These are phyloP conservation scores for Ceraclea dissimilis DNA, from an alignment of 2,888 invertebrate genomes.

Conservation along the genomic window DNA sequence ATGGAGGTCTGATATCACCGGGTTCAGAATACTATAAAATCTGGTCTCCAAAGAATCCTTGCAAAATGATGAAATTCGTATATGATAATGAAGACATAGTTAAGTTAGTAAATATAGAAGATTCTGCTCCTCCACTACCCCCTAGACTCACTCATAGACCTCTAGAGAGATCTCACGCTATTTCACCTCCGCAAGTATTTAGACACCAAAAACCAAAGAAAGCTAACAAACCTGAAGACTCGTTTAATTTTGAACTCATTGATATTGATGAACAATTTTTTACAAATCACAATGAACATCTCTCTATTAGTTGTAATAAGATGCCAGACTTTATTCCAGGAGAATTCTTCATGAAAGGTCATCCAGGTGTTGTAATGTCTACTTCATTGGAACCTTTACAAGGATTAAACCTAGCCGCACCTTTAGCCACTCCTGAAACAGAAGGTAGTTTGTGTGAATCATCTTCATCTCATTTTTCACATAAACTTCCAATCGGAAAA, in stretches of 20 bases:
- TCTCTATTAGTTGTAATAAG: constrained; percentile 40
- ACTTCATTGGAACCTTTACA: constrained; percentile 40
- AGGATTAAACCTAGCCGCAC: constrained; percentile 34
- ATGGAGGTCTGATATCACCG: constrained; percentile 47
- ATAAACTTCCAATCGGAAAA: constrained; percentile 41
- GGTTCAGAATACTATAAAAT: constrained; percentile 61
- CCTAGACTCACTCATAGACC: constrained; percentile 68
- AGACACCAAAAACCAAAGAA: constrained; percentile 62
- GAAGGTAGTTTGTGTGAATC: constrained; percentile 54
- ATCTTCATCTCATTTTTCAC: constrained; percentile 45
- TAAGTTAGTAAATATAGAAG: constrained; percentile 34
- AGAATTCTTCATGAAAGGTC: constrained; percentile 42
- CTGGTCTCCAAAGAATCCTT: constrained; percentile 57
- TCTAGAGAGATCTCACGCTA: constrained; percentile 58
- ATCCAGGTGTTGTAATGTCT: constrained; percentile 33
- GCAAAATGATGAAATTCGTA: constrained; percentile 50
- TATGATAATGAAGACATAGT: constrained; percentile 46
- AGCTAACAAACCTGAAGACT: constrained; percentile 60
- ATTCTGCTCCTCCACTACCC: constrained; percentile 61
- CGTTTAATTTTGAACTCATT: constrained; percentile 76
- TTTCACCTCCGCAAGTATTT: constrained; percentile 61
- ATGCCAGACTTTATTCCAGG: constrained; percentile 46
- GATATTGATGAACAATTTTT: constrained; percentile 69
- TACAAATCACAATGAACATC: constrained; percentile 37
- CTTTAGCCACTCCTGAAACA: constrained; percentile 55